Percentiles rank a stretch among this genome's conserved stretches.
Evolutionary conservation across 2,797 vertebrate species (phyloP).

Genomic region (Acanthornis magna): DNA sequence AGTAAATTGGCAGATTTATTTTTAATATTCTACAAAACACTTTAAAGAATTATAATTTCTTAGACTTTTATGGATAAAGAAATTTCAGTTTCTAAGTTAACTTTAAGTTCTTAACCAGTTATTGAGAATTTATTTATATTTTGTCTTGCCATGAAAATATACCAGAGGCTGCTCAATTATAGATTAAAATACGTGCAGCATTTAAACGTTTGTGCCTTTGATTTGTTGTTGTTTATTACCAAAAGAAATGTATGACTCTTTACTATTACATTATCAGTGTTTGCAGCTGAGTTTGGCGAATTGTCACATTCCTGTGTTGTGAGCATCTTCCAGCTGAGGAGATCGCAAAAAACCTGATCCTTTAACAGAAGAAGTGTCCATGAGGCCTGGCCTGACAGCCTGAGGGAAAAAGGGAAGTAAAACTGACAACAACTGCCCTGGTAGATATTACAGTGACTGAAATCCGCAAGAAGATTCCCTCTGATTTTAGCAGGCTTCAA

Average conservation of each 20-base stretch:
- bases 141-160: neutral
- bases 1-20: neutral
- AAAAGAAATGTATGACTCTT: neutral
- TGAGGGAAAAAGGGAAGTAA: neutral
- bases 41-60: neutral
- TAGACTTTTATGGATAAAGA: neutral
- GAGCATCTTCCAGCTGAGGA: neutral
- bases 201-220: neutral
- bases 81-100: neutral
- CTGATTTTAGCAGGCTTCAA: neutral
- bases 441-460: accelerated
- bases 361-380: accelerated
- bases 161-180: neutral
- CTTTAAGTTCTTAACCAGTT: neutral
- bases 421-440: neutral
- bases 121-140: neutral
- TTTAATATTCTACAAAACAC: neutral
- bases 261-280: neutral
- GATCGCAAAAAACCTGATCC: neutral
- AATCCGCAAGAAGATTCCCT: neutral
- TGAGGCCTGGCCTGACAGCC: neutral
- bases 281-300: neutral
- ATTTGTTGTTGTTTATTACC: neutral
- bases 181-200: neutral
- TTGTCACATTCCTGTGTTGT: neutral